Evolutionary conservation across 2,113 vertebrate genomes (phyloP).

Genomic region (Cromileptes altivelis): DNA sequence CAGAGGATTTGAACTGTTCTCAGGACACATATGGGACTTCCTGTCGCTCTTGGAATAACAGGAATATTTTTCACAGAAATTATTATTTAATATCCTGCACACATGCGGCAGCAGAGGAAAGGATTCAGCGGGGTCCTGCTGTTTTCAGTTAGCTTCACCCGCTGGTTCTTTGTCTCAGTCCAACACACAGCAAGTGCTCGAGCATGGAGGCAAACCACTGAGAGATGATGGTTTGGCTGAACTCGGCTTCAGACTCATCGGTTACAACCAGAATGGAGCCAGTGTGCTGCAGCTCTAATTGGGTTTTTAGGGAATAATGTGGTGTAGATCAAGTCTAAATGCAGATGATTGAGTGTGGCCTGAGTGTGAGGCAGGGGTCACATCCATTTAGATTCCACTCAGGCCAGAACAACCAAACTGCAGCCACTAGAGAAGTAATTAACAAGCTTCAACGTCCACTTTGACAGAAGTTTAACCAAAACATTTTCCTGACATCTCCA

Average conservation of each 20-base stretch:
- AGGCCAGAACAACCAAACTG: constrained; percentile 27
- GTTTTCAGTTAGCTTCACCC: constrained; percentile 38
- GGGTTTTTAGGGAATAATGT: constrained; percentile 25
- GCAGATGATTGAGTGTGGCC: constrained; percentile 20
- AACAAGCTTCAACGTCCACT: constrained; percentile 4
- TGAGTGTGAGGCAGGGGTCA: constrained; percentile 16
- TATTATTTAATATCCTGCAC: constrained; percentile 70
- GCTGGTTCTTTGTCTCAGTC: constrained; percentile 28
- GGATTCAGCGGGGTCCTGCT: neutral
- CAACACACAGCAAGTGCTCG: constrained; percentile 14
- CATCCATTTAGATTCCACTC: constrained; percentile 44
- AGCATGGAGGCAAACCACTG: constrained; percentile 8
- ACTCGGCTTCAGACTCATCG: constrained; percentile 26
- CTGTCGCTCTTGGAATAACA: constrained; percentile 65
- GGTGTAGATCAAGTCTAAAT: constrained; percentile 18
- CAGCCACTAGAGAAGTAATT: constrained; percentile 9
- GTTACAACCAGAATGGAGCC: constrained; percentile 9
- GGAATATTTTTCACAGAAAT: constrained; percentile 55
- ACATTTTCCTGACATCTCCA: neutral
- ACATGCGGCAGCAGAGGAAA: constrained; percentile 29
- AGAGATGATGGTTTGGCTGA: constrained; percentile 30
- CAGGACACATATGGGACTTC: constrained; percentile 75
- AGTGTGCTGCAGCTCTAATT: constrained; percentile 37
- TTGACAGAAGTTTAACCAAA: constrained; percentile 5
- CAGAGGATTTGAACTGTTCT: constrained; percentile 35